A percentile compares a stretch with the other conserved stretches of the same genome.
These are phyloP conservation scores for Peromyscus eremicus DNA, from an alignment of 2,797 vertebrate genomes.

Conservation along the genomic window DNA sequence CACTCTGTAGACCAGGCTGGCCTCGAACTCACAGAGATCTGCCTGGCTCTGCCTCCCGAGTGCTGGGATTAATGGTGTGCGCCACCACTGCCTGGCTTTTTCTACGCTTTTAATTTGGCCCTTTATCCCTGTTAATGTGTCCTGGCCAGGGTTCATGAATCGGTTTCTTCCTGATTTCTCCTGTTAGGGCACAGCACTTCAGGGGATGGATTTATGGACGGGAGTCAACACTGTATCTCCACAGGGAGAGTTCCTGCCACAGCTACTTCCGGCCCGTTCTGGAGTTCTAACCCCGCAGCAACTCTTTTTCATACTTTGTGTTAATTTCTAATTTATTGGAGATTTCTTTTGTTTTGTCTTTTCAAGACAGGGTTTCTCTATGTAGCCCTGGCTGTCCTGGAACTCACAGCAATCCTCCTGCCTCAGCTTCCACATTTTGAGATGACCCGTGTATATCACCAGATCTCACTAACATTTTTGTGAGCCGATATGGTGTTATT, in stretches of 20 bases:
- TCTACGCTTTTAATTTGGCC: not conserved
- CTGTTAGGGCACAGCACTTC: not conserved
- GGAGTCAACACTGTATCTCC: not conserved
- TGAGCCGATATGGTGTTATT: too few species aligned
- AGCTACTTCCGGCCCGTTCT: not conserved
- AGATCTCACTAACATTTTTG: not conserved
- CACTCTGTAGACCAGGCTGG: too few species aligned
- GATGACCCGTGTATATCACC: not conserved
- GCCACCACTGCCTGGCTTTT: not conserved
- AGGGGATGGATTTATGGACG: not conserved
- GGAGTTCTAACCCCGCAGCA: not conserved
- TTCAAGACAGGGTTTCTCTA: not conserved
- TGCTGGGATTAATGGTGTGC: too few species aligned
- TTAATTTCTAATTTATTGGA: not conserved
- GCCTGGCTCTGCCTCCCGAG: too few species aligned
- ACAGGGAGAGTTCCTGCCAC: not conserved
- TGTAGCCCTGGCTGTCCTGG: not conserved
- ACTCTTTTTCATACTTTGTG: not conserved
- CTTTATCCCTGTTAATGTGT: conserved; percentile 17
- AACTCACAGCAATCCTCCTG: not conserved
- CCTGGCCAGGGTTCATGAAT: not conserved
- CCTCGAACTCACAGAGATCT: too few species aligned
- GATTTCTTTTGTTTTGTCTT: not conserved
- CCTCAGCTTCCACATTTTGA: not conserved
- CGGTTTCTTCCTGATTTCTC: not conserved